A percentile compares a stretch with the other conserved stretches of the same genome.
Conservation (phyloP, 2,888 invertebrate genomes). For the Andrena praecox region DNA sequence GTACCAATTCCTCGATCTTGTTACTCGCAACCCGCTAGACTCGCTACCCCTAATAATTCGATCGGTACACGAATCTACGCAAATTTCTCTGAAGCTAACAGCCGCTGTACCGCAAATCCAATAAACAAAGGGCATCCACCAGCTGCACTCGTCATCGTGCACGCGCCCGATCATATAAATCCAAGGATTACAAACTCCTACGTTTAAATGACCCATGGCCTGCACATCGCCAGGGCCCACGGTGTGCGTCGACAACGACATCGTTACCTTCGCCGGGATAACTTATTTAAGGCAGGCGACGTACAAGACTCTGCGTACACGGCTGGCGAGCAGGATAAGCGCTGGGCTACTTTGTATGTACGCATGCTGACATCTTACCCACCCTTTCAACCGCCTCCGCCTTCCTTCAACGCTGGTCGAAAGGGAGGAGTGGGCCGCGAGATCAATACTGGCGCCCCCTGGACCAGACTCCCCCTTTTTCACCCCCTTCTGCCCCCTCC, state of each 20-base stretch:
- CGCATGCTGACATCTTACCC: constrained; percentile 84
- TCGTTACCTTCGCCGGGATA: constrained; percentile 63
- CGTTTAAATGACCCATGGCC: constrained; percentile 43
- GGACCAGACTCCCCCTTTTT: constrained; percentile 79
- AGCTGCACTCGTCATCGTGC: not conserved
- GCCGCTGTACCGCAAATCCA: not conserved
- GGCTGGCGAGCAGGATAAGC: constrained; percentile 56
- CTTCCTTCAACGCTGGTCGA: constrained; percentile 72
- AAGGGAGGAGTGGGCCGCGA: constrained; percentile 77
- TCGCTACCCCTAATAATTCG: not conserved
- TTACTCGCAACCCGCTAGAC: too few species aligned
- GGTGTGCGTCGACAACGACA: constrained; percentile 20
- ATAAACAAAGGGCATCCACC: not conserved
- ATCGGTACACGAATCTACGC: not conserved
- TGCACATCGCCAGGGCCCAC: constrained; percentile 12
- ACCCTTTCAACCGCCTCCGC: constrained; percentile 77
- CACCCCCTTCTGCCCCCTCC: constrained; percentile 30
- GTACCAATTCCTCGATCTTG: too few species aligned
- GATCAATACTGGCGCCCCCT: constrained; percentile 84
- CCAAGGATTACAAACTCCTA: constrained; percentile 37
- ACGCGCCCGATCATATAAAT: constrained; percentile 23
- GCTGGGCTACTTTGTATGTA: constrained; percentile 84
- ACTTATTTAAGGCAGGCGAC: constrained; percentile 71
- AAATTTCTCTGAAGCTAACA: not conserved
- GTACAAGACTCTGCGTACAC: constrained; percentile 64